Evolutionary conservation across 2,113 vertebrate species (phyloP).

Genomic region (Pitta sordida): DNA sequence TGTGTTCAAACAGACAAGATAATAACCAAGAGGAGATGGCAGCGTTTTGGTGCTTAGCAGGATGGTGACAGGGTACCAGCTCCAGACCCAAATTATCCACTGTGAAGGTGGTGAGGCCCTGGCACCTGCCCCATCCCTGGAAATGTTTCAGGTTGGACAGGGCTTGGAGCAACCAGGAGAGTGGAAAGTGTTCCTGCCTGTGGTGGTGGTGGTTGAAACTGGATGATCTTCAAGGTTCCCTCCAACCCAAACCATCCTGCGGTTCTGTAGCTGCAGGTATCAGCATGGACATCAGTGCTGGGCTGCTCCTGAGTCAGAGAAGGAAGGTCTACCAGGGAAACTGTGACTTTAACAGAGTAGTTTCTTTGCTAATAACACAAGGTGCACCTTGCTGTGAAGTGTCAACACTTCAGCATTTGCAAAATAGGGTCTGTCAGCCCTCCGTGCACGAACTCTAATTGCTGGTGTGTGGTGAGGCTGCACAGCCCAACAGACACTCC

Average conservation of each 20-base stretch:
- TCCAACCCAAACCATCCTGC: background rate
- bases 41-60: fast-evolving
- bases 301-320: background rate
- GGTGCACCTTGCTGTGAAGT: background rate
- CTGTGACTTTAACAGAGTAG: background rate
- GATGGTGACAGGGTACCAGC: background rate
- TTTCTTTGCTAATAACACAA: background rate
- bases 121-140: background rate
- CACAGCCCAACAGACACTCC: background rate
- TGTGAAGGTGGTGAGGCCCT: background rate
- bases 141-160: background rate
- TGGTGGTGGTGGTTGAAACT: background rate
- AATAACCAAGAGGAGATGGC: background rate
- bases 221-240: background rate
- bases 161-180: background rate
- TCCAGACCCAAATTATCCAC: background rate
- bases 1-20: background rate
- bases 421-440: background rate
- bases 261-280: background rate
- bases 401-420: background rate
- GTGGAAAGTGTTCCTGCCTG: background rate
- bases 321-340: background rate
- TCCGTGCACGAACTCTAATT: fast-evolving
- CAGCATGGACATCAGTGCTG: fast-evolving
- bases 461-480: background rate